These are phyloP conservation scores for Napeogenes sylphis DNA, from an alignment of 2,888 invertebrate genomes.

Conservation along the genomic window DNA sequence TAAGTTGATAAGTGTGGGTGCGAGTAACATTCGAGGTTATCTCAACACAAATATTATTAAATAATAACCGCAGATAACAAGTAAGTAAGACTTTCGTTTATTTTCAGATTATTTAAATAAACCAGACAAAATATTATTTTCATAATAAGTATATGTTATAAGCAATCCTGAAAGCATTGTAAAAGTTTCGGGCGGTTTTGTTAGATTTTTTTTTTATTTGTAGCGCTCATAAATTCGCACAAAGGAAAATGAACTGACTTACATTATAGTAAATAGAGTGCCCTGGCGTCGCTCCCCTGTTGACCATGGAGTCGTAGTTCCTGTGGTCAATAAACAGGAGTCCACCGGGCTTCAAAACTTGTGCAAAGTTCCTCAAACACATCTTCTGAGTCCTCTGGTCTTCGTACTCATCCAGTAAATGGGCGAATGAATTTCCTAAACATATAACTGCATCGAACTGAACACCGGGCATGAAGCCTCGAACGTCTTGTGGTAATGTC, in stretches of 20 bases:
- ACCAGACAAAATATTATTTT: too few relatives aligned
- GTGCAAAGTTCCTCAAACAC: conserved; percentile 88
- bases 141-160: too few relatives aligned
- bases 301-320: conserved; percentile 89
- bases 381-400: conserved; percentile 88
- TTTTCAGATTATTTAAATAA: too few relatives aligned
- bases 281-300: conserved; percentile 86
- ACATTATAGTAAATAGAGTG: conserved; percentile 94
- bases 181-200: too few relatives aligned
- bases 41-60: not conserved
- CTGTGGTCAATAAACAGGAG: conserved; percentile 91
- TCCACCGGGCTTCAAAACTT: conserved; percentile 90
- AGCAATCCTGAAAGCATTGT: too few relatives aligned
- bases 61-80: not conserved
- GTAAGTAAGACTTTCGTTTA: not conserved
- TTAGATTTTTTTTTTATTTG: too few relatives aligned
- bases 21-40: not conserved
- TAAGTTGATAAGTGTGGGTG: not conserved
- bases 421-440: conserved; percentile 94
- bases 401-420: conserved; percentile 87
- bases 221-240: too few relatives aligned
- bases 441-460: conserved; percentile 94
- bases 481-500: conserved; percentile 85
- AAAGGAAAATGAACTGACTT: conserved; percentile 52
- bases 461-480: conserved; percentile 75